Base-by-base conservation (phyloP, 2,113 vertebrate species). In the Rallus limicola region DNA sequence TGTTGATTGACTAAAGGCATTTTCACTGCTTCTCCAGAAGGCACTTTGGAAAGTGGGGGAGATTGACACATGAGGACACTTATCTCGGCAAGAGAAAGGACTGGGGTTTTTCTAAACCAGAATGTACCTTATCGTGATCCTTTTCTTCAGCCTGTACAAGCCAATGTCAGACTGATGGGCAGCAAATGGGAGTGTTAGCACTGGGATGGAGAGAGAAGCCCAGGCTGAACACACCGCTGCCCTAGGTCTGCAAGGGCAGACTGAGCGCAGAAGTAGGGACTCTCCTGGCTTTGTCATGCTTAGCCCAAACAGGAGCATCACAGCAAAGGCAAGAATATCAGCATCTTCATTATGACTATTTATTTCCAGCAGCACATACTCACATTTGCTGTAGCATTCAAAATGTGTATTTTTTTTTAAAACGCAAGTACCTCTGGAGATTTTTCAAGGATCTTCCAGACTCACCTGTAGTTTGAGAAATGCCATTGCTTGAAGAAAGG, bases 1-100 rank as follows among this genome's bases (percentile, higher is more conserved):
- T 42, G 36, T 76, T 95, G 91, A 87, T 75, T 87, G 91, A 95
- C 82, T 93, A 92, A 95, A 84, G 77, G 44, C 50, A 70, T 79
- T 91, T 86, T 53, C 77, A 67, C 16, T 82, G 55, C 55, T 87
- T 67, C 71, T 88, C 38, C 72, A 65, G 83, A 55, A 94, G 85
- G 40, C 4, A 11, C 67, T 86, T 92, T 60, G 79, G 62, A 56
- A 92, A 91, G 58, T n/a, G 52, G 53, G 24, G 24, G 46, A 33
- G 88, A 55, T 25, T 85, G 93, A 33, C 69, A 86, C 16, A 4
- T 52, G 53, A 75, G 76, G 85, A 80, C 60, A 60, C 52, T 88
- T 84, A 60, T 33, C 34, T 48, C 64, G 56, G 80, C 64, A 82
- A 82, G 65, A 79, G 58, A 58, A 68, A 92, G 50, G 38, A 29